phyloP scores from a whole-genome alignment of 2,797 vertebrate species.

The Poeciliopsis turneri region DNA sequence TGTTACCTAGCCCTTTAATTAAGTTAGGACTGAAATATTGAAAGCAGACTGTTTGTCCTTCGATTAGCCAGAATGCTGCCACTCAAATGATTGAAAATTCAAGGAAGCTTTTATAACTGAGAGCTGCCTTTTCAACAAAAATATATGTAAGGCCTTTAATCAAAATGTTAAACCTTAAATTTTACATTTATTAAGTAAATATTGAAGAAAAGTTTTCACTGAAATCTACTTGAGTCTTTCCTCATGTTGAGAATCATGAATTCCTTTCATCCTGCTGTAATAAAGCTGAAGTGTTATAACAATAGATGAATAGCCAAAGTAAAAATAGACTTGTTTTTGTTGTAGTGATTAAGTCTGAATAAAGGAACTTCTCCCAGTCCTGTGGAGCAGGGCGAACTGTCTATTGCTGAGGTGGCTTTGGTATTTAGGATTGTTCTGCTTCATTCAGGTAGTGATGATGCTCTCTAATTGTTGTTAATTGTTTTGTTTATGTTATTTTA shows the following conservation, averaged over 20 bases:
- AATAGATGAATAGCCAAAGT: neutral
- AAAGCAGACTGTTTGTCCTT: neutral
- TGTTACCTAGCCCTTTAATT: neutral
- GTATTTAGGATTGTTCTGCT: neutral
- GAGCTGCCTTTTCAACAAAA: neutral
- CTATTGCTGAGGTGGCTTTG: neutral
- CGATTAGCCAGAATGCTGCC: neutral
- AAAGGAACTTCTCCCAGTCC: neutral
- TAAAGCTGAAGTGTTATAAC: neutral
- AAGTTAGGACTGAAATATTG: neutral
- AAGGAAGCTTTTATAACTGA: neutral
- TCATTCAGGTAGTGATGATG: neutral
- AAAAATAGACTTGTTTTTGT: neutral
- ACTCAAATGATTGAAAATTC: neutral
- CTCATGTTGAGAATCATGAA: neutral
- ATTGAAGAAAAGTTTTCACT: neutral
- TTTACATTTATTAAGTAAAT: neutral
- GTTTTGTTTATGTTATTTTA: neutral
- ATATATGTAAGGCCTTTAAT: neutral
- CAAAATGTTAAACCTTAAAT: neutral
- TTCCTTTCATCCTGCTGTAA: neutral
- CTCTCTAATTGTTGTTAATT: neutral
- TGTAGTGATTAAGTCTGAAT: neutral
- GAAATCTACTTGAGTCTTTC: neutral
- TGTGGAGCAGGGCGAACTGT: neutral